Evolutionary conservation across 1,140 invertebrate genomes (phyloP).

Genomic region (Melitaea cinxia): DNA sequence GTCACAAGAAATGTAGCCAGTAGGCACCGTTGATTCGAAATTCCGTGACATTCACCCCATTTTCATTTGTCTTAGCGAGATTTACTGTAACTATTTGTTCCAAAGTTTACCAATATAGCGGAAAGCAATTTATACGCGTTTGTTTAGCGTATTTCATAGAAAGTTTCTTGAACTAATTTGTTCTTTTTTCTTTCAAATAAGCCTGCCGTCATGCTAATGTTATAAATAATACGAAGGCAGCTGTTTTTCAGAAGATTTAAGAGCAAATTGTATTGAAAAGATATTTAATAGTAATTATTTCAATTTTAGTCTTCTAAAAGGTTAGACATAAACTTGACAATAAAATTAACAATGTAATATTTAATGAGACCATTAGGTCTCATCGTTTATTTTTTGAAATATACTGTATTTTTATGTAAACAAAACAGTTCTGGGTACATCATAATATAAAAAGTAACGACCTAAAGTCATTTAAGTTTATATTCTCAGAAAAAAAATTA

Average conservation of each 20-base stretch:
- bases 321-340: too few relatives aligned
- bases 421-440: not conserved
- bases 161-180: not conserved
- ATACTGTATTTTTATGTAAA: conserved; percentile 1
- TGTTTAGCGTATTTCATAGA: conserved; percentile 19
- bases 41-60: conserved; percentile 42
- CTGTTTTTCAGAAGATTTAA: too few relatives aligned
- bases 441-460: conserved; percentile 1
- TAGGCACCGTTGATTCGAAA: not conserved
- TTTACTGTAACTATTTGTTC: conserved; percentile 43
- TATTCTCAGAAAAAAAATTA: not conserved
- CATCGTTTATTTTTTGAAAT: too few relatives aligned
- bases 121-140: conserved; percentile 50
- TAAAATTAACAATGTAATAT: too few relatives aligned
- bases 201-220: too few relatives aligned
- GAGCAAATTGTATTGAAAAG: too few relatives aligned
- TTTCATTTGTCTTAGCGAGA: conserved; percentile 31
- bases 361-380: too few relatives aligned
- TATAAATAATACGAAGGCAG: too few relatives aligned
- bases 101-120: conserved; percentile 57
- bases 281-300: too few relatives aligned
- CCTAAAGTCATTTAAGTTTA: not conserved
- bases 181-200: too few relatives aligned
- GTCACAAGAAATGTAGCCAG: not conserved
- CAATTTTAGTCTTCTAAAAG: too few relatives aligned